Evolutionary conservation across 2,113 vertebrate species (phyloP), one percentile per base, ranked within the genome.

Genomic region (Phaethon lepturus): DNA sequence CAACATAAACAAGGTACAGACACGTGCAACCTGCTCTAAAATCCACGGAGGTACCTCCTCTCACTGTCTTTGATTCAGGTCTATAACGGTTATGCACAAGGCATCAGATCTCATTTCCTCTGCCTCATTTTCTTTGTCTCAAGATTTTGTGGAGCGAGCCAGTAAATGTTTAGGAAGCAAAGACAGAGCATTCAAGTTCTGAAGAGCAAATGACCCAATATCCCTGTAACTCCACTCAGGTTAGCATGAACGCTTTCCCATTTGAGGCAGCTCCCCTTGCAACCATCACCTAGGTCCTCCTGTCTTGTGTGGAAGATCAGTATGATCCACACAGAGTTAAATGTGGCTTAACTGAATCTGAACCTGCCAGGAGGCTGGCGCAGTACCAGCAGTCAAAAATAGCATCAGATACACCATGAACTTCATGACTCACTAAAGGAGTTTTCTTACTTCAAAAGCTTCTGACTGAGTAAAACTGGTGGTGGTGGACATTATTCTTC

Each of bases 81-180:
- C 40, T 17, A 7, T n/a, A 12, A 47, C 7, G 49, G 28, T 14
- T 58, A 40, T 7, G 23, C 23, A 49, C 28, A 76, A 76, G 15
- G 16, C 35, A 67, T 19, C 20, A 56, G 53, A 52, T 11, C 18
- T 76, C 26, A 33, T 72, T 58, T 77, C 25, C 9, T 44, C 19
- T 64, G 19, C 14, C 25, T 5, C 8, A 1, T 66, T 60, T 86
- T 44, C 38, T 55, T 80, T 76, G 62, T 44, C 33, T 62, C 7
- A 31, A 25, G 63, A 4, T 66, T 38, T 49, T 60, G 29, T 4
- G 1, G 47, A 29, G 38, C 24, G 26, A 68, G 26, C 4, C 11
- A 59, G 16, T 14, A 40, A 67, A 47, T 0, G 0, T 2, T 56
- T 22, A 4, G 35, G 31, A 56, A 67, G 3, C 8, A 53, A 45